Base-by-base conservation (phyloP, 2,113 vertebrate species). In the Actinemys pallida region DNA sequence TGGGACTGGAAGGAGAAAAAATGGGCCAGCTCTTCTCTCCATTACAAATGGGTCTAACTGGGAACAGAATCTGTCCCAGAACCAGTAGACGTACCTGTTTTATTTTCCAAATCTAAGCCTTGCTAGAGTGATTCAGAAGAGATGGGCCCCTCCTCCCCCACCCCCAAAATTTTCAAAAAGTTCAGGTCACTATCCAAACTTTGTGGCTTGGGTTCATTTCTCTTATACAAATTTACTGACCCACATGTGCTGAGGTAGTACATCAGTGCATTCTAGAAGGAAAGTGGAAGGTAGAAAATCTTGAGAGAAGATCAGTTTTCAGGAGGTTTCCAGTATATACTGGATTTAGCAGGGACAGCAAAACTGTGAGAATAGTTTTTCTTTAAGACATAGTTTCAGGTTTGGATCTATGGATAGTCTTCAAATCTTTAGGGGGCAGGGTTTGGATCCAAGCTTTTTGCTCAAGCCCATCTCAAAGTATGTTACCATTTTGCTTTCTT, bases 381-480 rank as follows among this genome's bases (percentile, higher is more conserved):
- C 54, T 95, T 91, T 93, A 81, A 90, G 92, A 94, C 80, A 97
- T 88, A 39, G 39, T 39, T 39, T 39, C 39, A 39, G 39, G 39
- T 39, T 39, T 39, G 39, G 39, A 39, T 39, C 39, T 39, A 96
- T 96, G 96, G 96, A 95, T 94, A 95, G 75, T 95, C 93, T 96
- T 96, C 90, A 78, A 27, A 25, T 12, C 45, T 29, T 27, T 78
- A 25, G 39, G 24, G 12, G 25, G 10, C 39, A 76, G 39, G 24
- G 39, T 76, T 76, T 76, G 72, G 65, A 76, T 9, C 12, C 97
- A 97, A 93, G 94, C 89, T 97, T 93, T 94, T 96, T 94, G 93
- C 96, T 97, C 97, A 96, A 88, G 95, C 89, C 69, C 95, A 95
- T 96, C 86, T 92, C 86, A 96, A 95, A 97, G 97, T 97, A 97